phyloP scores from a whole-genome alignment of 2,888 invertebrate genomes.

The Orthosia gothica region DNA sequence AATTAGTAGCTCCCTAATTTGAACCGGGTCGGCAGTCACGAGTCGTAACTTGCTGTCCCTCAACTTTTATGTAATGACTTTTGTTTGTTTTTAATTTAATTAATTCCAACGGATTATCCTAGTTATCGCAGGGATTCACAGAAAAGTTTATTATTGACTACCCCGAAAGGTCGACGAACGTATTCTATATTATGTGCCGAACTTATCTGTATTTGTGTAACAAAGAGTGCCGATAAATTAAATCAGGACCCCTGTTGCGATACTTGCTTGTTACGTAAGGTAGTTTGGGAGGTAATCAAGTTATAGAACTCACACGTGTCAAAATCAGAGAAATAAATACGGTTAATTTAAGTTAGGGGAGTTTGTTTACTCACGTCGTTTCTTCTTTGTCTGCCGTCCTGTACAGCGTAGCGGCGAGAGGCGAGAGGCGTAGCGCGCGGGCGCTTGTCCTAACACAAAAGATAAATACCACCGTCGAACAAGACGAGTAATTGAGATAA shows the following conservation, averaged over 20 bases:
- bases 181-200: conserved; percentile 68
- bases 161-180: conserved; percentile 75
- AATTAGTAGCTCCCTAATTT: conserved; percentile 71
- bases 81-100: conserved; percentile 89
- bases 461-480: conserved; percentile 87
- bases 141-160: conserved; percentile 80
- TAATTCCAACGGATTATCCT: conserved; percentile 87
- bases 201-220: conserved; percentile 72
- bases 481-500: conserved; percentile 89
- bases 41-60: conserved; percentile 76
- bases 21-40: conserved; percentile 72
- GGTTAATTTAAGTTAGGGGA: conserved; percentile 83
- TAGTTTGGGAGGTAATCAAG: conserved; percentile 75
- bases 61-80: conserved; percentile 84
- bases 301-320: conserved; percentile 81
- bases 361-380: conserved; percentile 85
- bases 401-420: conserved; percentile 68
- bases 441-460: conserved; percentile 85
- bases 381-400: conserved; percentile 85
- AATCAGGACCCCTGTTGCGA: conserved; percentile 70
- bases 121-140: conserved; percentile 83
- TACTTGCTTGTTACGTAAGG: conserved; percentile 72
- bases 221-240: conserved; percentile 72
- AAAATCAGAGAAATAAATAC: conserved; percentile 84
- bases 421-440: conserved; percentile 65